Conservation (phyloP, 2,797 vertebrate species). For the Natrix natrix region DNA sequence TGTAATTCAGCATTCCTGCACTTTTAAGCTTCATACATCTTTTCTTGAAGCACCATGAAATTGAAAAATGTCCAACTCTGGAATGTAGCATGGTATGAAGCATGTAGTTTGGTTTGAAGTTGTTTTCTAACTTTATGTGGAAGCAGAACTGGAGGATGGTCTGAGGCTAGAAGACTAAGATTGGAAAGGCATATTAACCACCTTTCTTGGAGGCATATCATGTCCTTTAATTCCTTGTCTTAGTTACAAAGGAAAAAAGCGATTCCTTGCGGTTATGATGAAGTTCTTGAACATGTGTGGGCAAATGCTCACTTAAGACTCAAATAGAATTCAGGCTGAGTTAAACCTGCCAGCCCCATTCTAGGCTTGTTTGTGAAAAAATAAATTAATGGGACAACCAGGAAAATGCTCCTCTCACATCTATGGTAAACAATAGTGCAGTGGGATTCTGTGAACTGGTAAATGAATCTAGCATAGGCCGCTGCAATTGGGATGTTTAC, state of each 20-base stretch:
- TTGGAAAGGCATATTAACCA: not conserved
- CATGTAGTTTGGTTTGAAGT: not conserved
- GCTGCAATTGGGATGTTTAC: accelerated
- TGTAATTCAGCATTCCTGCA: not conserved
- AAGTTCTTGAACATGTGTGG: not conserved
- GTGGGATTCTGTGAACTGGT: not conserved
- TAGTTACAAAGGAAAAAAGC: not conserved
- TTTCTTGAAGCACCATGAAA: not conserved
- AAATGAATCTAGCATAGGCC: not conserved
- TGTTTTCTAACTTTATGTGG: not conserved
- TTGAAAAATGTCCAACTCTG: not conserved
- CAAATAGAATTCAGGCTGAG: not conserved
- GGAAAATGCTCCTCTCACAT: not conserved
- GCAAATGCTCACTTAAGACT: not conserved
- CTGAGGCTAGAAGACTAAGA: not conserved
- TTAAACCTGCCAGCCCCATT: not conserved
- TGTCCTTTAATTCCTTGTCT: not conserved
- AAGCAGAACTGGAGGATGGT: not conserved
- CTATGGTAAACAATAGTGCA: not conserved
- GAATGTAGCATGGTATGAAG: not conserved
- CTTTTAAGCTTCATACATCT: not conserved
- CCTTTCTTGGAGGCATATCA: not conserved
- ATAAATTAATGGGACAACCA: not conserved
- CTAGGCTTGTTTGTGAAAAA: not conserved
- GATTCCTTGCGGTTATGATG: not conserved